Percentiles rank a stretch among this genome's conserved stretches.
Evolutionary conservation across 2,113 vertebrate genomes (phyloP).

Genomic region (Gopherus evgoodei): DNA sequence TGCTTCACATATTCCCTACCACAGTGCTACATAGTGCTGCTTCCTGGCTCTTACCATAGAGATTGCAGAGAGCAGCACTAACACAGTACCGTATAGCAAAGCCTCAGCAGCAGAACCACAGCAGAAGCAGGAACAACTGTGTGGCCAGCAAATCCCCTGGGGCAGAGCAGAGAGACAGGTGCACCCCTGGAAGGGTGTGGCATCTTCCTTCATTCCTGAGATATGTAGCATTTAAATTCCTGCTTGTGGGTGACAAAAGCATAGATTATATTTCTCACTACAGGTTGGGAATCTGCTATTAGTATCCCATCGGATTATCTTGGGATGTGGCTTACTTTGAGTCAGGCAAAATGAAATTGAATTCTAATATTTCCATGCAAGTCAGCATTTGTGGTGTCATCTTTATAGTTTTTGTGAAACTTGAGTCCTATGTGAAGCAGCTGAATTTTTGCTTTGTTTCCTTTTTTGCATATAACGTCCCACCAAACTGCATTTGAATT

Average conservation of each 20-base stretch:
- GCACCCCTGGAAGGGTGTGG: accelerated
- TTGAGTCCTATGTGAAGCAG: neutral
- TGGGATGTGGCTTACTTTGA: constrained; percentile 24
- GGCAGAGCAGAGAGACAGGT: neutral
- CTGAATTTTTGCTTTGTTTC: neutral
- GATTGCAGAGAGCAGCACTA: neutral
- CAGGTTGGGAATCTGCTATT: accelerated
- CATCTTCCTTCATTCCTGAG: accelerated
- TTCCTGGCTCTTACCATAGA: neutral
- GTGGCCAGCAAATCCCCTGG: neutral
- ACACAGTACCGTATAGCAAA: neutral
- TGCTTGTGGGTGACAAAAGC: neutral
- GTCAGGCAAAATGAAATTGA: constrained; percentile 17
- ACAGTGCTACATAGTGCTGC: neutral
- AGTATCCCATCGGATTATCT: neutral
- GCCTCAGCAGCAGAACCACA: neutral
- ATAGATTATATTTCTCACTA: neutral
- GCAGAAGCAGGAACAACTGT: neutral
- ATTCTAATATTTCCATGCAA: neutral
- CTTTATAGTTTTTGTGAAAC: neutral
- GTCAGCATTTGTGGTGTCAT: accelerated
- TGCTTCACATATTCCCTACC: neutral
- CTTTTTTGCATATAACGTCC: neutral
- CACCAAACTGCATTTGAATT: neutral
- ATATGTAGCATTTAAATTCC: neutral